phyloP scores from a whole-genome alignment of 2,113 vertebrate genomes.

The Struthio camelus region DNA sequence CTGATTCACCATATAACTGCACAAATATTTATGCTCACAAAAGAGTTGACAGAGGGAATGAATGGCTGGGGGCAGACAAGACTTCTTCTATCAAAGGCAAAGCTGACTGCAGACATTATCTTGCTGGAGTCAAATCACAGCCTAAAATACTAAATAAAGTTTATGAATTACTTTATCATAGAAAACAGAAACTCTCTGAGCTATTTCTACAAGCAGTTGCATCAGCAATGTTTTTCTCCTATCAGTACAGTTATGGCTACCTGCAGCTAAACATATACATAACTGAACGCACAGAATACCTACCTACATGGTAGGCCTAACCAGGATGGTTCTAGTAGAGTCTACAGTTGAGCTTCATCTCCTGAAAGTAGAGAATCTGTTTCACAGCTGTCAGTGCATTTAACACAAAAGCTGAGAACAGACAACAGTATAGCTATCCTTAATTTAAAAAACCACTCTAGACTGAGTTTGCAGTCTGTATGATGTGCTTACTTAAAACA shows the following conservation, averaged over 20 bases:
- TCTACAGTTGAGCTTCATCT: slow-evolving; percentile 1
- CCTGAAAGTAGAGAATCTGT: not conserved
- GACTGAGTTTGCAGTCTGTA: not conserved
- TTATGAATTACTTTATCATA: not conserved
- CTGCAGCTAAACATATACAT: not conserved
- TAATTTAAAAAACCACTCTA: not conserved
- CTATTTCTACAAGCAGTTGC: not conserved
- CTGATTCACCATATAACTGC: not conserved
- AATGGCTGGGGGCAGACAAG: not conserved
- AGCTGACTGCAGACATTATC: not conserved
- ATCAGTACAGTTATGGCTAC: not conserved
- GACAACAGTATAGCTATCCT: not conserved
- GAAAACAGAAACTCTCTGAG: not conserved
- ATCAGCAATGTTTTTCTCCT: not conserved
- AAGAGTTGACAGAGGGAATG: fast-evolving
- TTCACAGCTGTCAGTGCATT: slow-evolving; percentile 10
- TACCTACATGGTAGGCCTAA: not conserved
- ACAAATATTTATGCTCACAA: not conserved
- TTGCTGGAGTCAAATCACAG: not conserved
- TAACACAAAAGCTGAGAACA: not conserved
- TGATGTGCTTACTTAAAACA: slow-evolving; percentile 19
- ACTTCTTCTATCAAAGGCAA: not conserved
- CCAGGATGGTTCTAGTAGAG: not conserved
- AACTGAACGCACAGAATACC: not conserved
- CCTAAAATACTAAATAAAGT: not conserved